phyloP scores from a whole-genome alignment of 2,888 invertebrate genomes.

The Caenorhabditis japonica region DNA sequence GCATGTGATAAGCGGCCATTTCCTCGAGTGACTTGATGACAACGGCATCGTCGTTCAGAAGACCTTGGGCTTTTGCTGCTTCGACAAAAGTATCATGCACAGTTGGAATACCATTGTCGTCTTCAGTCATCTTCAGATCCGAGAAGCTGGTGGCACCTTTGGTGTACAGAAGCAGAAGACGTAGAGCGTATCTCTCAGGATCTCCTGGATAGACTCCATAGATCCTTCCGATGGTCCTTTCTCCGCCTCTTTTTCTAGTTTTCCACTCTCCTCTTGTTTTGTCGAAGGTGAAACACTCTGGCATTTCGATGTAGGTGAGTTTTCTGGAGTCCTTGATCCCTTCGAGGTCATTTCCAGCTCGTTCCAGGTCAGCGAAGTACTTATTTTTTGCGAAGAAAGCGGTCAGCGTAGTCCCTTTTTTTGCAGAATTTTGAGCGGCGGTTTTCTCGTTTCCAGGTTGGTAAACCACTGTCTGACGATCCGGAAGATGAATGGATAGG shows the following conservation, averaged over 20 bases:
- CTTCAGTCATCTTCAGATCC: no score
- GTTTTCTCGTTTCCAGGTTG: not conserved
- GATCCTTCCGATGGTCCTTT: not conserved
- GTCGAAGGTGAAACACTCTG: not conserved
- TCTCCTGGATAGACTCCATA: no score
- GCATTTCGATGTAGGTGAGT: not conserved
- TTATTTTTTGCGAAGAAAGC: slow-evolving; percentile 1
- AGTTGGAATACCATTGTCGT: no score
- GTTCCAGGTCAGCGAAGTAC: not conserved
- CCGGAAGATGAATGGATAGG: slow-evolving; percentile 5
- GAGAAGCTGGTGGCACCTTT: no score
- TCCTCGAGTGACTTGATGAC: no score
- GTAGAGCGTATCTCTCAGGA: no score
- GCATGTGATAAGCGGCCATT: no score
- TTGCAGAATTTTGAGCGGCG: not conserved
- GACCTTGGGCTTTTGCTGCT: no score
- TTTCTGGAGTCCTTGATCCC: not conserved
- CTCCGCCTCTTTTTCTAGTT: not conserved
- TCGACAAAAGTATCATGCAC: no score
- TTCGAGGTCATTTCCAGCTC: not conserved
- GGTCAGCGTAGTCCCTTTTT: not conserved
- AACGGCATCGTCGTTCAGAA: no score
- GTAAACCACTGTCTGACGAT: not conserved
- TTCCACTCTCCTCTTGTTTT: not conserved
- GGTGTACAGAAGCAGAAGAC: no score